Conservation (phyloP, 2,113 vertebrate genomes). For the Helogale parvula region DNA sequence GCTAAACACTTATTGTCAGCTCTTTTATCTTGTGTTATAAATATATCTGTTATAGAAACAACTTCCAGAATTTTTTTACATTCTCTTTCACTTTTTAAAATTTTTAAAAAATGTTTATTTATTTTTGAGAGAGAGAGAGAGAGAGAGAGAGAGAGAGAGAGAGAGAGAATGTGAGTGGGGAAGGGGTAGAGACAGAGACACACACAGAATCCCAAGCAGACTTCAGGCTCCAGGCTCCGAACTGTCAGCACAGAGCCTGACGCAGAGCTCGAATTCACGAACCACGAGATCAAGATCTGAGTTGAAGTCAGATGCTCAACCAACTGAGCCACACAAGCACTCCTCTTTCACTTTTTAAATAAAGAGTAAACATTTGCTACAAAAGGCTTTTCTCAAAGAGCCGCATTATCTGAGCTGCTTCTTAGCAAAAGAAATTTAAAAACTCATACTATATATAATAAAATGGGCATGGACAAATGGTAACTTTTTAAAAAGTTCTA, state of each 20-base stretch:
- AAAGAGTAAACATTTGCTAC: not conserved
- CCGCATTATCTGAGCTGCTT: constrained; percentile 5
- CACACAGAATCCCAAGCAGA: too few species aligned
- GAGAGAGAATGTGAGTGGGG: too few species aligned
- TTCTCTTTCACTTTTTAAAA: constrained; percentile 16
- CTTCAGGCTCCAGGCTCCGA: too few species aligned
- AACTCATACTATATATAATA: not conserved
- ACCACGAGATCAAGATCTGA: too few species aligned
- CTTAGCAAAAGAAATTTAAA: constrained; percentile 41
- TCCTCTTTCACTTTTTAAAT: constrained; percentile 30
- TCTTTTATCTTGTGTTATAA: constrained; percentile 36
- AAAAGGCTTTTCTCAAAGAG: constrained; percentile 24
- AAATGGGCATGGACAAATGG: not conserved
- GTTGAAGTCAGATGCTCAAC: too few species aligned
- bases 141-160: too few species aligned
- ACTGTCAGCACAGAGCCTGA: too few species aligned
- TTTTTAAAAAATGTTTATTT: too few species aligned
- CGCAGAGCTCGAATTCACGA: too few species aligned
- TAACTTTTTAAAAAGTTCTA: not conserved
- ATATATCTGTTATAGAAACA: constrained; percentile 57
- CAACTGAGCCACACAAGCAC: too few species aligned
- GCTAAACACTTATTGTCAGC: not conserved
- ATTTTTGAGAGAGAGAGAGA: too few species aligned
- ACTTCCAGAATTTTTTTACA: not conserved
- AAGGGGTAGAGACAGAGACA: too few species aligned